Evolutionary conservation across 2,113 vertebrate species (phyloP).

Genomic region (Sander lucioperca): DNA sequence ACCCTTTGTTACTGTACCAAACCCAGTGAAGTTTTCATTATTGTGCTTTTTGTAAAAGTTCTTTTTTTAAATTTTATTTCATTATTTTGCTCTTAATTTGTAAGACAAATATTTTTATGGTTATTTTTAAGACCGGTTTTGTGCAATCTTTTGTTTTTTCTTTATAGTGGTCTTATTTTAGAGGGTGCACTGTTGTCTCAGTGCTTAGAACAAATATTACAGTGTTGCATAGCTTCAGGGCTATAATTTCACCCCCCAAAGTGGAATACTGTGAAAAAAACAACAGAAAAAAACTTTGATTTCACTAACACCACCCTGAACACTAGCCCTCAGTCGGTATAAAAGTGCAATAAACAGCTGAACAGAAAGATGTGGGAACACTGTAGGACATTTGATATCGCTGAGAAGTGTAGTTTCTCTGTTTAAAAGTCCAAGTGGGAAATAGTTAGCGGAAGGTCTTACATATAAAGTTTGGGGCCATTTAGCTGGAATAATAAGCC

Average conservation of each 20-base stretch:
- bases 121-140: constrained; percentile 80
- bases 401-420: not conserved
- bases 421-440: constrained; percentile 5
- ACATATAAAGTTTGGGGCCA: constrained; percentile 7
- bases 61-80: constrained; percentile 48
- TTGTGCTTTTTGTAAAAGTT: constrained; percentile 89
- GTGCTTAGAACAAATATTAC: constrained; percentile 66
- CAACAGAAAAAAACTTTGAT: no score
- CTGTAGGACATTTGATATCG: constrained; percentile 1
- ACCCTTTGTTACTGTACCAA: constrained; percentile 48
- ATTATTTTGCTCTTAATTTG: constrained; percentile 79
- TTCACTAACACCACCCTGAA: constrained; percentile 61
- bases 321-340: constrained; percentile 58
- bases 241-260: constrained; percentile 47
- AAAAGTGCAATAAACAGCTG: constrained; percentile 70
- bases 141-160: constrained; percentile 78
- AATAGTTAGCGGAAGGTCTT: not conserved
- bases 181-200: constrained; percentile 38
- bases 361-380: constrained; percentile 27
- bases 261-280: constrained; percentile 73
- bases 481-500: constrained; percentile 22
- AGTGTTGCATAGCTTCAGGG: constrained; percentile 38
- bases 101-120: constrained; percentile 80
- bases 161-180: constrained; percentile 55
- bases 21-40: constrained; percentile 70